Conservation (phyloP, 2,888 invertebrate genomes). For the Hyppa rectilinea region DNA sequence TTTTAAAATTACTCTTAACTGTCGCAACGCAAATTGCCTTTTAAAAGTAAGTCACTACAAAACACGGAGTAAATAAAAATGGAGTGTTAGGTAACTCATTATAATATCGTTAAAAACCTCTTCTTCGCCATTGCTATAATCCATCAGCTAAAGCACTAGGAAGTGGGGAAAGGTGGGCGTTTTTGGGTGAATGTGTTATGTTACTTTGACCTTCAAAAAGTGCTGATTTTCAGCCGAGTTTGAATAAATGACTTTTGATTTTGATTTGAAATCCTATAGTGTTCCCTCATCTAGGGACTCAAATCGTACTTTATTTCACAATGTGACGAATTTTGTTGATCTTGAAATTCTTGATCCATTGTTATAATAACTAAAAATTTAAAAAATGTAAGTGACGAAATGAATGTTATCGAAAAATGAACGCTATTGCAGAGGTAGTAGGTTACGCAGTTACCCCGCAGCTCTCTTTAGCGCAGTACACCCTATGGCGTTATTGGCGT, state of each 20-base stretch:
- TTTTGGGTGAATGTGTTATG: too few species aligned
- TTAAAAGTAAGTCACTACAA: conserved; percentile 44
- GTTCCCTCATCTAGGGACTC: neutral
- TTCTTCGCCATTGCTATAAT: neutral
- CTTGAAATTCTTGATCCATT: neutral
- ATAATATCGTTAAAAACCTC: accelerated
- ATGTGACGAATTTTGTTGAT: neutral
- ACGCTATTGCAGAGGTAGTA: neutral
- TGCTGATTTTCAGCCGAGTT: too few species aligned
- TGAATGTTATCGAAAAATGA: neutral
- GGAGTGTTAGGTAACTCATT: neutral
- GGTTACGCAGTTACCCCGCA: neutral
- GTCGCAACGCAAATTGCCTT: conserved; percentile 49
- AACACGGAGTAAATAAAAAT: conserved; percentile 25
- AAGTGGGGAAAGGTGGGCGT: too few species aligned
- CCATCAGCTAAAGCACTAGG: too few species aligned
- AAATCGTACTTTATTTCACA: neutral
- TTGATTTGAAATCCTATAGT: too few species aligned
- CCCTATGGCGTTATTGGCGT: too few species aligned
- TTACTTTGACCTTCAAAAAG: too few species aligned
- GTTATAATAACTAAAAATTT: too few species aligned
- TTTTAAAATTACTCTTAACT: conserved; percentile 38
- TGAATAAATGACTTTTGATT: too few species aligned
- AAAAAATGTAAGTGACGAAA: neutral
- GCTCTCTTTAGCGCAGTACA: neutral